Base-by-base conservation (phyloP, 2,113 vertebrate genomes). In the Neogale vison region DNA sequence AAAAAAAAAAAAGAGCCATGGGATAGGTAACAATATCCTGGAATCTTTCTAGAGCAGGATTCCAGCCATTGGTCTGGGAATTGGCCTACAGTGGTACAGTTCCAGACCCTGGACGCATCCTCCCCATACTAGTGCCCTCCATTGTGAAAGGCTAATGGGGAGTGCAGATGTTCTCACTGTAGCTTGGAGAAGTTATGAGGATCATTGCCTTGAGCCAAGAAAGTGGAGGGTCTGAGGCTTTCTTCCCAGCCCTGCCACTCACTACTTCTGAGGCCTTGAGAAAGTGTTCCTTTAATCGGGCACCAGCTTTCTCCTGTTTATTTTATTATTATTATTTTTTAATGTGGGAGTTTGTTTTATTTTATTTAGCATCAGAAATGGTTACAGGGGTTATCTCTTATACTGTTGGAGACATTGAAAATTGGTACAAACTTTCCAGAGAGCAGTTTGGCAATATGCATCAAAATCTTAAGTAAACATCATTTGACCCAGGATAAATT, bases 41-140 rank as follows among this genome's bases (percentile, higher is more conserved):
- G 6, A 34, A 24, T 21, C 20, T n/a, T 69, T 61, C 34, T 13
- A 36, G 55, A 69, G 34, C 9, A n/a, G 24, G 74, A 85, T 67
- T 85, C 76, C 7, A 50, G 71, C 45, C 15, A 61, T 29, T 4
- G 31, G 52, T 26, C 8, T 47, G 80, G 76, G 69, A 42, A 45
- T 3, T 3, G 2, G 14, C 29, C 13, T 10, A 8, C 12, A 45
- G 26, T 12, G 14, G 39, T 61, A 10, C 4, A 11, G 21, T 21
- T 31, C n/a, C 42, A 4, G 67, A 10, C 52, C 3, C 21, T 20
- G 24, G n/a, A 36, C 12, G 7, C n/a, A 31, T 9, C 4, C 36
- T 61, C 7, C 29, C 9, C 10, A 6, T 17, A 10, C 2, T 39
- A 11, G 14, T 71, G 74, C 17, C 59, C 74, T 36, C 3, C 7